A percentile compares a stretch with the other conserved stretches of the same genome.
These are phyloP conservation scores for Andrena marginata DNA, from an alignment of 2,888 invertebrate genomes.

Conservation along the genomic window DNA sequence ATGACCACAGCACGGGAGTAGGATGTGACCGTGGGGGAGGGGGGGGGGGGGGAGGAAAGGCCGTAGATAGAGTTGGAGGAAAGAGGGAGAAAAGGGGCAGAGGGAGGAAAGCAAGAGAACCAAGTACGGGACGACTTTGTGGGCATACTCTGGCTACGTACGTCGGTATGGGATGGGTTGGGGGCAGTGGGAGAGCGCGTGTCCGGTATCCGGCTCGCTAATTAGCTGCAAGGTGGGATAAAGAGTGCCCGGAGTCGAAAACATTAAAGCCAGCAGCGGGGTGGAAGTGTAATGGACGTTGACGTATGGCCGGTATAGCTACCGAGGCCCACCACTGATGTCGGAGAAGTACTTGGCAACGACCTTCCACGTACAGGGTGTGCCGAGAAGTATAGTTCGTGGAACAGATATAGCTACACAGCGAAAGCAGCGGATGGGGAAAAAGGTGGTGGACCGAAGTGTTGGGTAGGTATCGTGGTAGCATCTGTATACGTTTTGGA, in stretches of 20 bases:
- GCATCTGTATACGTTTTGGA: too few species aligned
- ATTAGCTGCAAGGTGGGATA: constrained; percentile 82
- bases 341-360: constrained; percentile 68
- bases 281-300: constrained; percentile 78
- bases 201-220: constrained; percentile 80
- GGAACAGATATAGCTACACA: too few species aligned
- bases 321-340: constrained; percentile 65
- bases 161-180: constrained; percentile 50
- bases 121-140: constrained; percentile 68
- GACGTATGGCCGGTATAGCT: constrained; percentile 76
- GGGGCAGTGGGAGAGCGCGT: constrained; percentile 69
- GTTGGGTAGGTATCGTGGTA: too few species aligned
- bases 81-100: constrained; percentile 42
- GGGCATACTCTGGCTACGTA: constrained; percentile 48
- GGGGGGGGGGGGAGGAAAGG: constrained; percentile 54
- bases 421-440: too few species aligned
- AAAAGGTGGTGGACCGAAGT: too few species aligned
- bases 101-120: constrained; percentile 53
- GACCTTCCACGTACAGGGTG: constrained; percentile 65
- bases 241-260: constrained; percentile 79
- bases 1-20: constrained; percentile 47
- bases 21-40: constrained; percentile 58
- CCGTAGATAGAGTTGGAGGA: constrained; percentile 54
- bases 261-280: constrained; percentile 78
- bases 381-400: constrained; percentile 44